Evolutionary conservation across 1,140 invertebrate species (phyloP), one percentile per base, ranked within the genome.

Genomic region (Drosophila rhopaloa): DNA sequence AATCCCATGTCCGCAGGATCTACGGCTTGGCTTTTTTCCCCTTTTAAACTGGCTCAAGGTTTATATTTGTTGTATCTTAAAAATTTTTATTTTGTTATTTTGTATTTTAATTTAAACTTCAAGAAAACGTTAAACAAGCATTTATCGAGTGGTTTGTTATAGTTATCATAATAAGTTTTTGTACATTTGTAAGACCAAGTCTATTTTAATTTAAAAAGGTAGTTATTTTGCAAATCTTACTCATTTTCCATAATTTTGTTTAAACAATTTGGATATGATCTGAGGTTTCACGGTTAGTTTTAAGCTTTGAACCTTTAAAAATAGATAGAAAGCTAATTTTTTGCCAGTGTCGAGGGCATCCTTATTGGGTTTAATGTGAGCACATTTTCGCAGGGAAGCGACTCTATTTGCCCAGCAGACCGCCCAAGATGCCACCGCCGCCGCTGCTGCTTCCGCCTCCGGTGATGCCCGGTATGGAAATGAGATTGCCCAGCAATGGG

Each of bases 401-500:
- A 29, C 46, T 19, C 63, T 60, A 68, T 59, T 68, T 65, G 57
- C 61, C 76, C 32, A 90, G 59, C 3, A 89, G 46, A 7, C 43
- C 43, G 46, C 77, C 74, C 46, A 84, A 65, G 35, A 89, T 67
- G 44, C 84, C 80, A 40, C 83, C 71, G 16, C 71, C 53, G 37
- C 56, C 77, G 4, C 43, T n/a, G 29, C 13, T 32, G 29, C 59
- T 72, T 16, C 72, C 58, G 35, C 79, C 79, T 5, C 83, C 84
- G 29, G 65, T 65, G 51, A 89, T 27, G 14, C 84, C 84, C 13
- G 84, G 84, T 55, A 89, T 67, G 66, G 57, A 78, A 54, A 89
- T 76, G 48, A 89, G 85, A 80, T 84, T 89, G 57, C 77, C 80
- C 65, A 89, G 81, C 63, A 88, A 67, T 63, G 78, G 86, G 65